phyloP scores from a whole-genome alignment of 37 sponge, comb jelly and placozoan species.

The Ianthella basta region DNA sequence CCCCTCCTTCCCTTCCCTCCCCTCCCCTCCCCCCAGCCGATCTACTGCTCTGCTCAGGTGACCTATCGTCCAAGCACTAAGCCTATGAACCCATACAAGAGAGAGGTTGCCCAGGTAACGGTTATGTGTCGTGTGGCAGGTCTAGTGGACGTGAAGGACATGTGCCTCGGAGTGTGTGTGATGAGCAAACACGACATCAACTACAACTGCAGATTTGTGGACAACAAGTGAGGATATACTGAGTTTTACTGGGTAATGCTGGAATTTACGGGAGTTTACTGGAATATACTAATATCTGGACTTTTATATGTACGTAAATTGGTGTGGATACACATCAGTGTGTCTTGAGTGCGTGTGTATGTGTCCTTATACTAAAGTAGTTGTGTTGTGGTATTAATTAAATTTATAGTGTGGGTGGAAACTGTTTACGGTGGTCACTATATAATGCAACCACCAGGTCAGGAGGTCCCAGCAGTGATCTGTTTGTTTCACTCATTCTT shows the following conservation, averaged over 20 bases:
- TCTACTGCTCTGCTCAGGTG: constrained; percentile 65
- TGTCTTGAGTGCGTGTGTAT: too few relatives aligned
- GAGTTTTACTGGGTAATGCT: too few relatives aligned
- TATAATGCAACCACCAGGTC: too few relatives aligned
- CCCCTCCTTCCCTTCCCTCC: too few relatives aligned
- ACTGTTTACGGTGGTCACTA: too few relatives aligned
- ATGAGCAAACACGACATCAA: constrained; percentile 52
- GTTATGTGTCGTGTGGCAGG: constrained; percentile 43
- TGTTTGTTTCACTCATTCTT: too few relatives aligned
- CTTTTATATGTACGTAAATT: not conserved
- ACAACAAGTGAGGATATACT: constrained; percentile 23
- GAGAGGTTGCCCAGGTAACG: not conserved
- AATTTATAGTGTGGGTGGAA: not conserved
- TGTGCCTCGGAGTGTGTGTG: constrained; percentile 75
- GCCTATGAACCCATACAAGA: not conserved
- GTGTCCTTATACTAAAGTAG: too few relatives aligned
- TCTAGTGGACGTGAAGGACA: constrained; percentile 45
- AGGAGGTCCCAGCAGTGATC: too few relatives aligned
- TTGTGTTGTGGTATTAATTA: too few relatives aligned
- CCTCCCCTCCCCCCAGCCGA: constrained; percentile 63
- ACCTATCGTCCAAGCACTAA: constrained; percentile 29
- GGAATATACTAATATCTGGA: not conserved
- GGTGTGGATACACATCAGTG: too few relatives aligned
- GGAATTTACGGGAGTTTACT: not conserved
- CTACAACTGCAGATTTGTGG: not conserved